Evolutionary conservation across 2,888 invertebrate species (phyloP), one percentile per base, ranked within the genome.

Genomic region (Polyploca ridens): DNA sequence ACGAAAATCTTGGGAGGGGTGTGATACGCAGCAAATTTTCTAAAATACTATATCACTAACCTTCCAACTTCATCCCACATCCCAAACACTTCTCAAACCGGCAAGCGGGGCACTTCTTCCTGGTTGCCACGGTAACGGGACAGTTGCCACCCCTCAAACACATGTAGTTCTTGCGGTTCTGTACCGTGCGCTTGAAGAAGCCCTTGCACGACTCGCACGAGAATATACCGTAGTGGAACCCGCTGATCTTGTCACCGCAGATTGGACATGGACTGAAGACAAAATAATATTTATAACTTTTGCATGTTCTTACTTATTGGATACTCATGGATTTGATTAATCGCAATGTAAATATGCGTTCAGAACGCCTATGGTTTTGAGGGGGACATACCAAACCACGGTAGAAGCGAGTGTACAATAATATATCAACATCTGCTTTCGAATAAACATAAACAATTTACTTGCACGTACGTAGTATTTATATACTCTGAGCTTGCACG

Each of bases 151-250:
- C 98, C 35, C 98, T 95, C 62, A 97, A 94, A 86, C 99, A 99
- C 83, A 98, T 98, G 91, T 99, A 99, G 88, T 98, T 98, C 94
- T 99, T 99, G 76, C 99, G 96, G 88, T 99, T 99, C 93, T 99
- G 99, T n/a, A 99, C 99, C 27, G 99, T 99, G 69, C 99, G 95
- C 90, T 99, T 99, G 94, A 99, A 99, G 94, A 99, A 99, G 3
- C 99, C 99, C 90, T 99, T 99, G 91, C 99, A 99, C 27, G 98
- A 98, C 87, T 99, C 99, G 92, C 99, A 99, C 13, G 98, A 99
- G 94, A 99, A 99, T 79, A 99, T 99, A 13, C 99, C 99, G 90
- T 99, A 99, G 90, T 99, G 99, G 93, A 99, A 99, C 38, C 99
- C 98, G 76, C 98, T 98, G 85, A 98, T 98, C 87, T 98, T 98